Conservation (phyloP, 2,113 vertebrate species). For the Actinemys pallida region DNA sequence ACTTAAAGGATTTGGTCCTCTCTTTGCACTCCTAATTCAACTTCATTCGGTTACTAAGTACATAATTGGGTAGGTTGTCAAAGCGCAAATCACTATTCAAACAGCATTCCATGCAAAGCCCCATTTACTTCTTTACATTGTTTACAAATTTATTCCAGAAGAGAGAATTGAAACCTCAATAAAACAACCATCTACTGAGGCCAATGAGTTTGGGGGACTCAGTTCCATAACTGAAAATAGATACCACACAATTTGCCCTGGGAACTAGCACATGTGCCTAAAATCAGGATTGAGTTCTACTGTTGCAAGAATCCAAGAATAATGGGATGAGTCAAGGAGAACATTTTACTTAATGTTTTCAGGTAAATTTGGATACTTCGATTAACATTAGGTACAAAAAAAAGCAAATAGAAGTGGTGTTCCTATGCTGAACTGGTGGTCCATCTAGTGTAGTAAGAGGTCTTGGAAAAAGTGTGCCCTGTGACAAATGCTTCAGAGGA, state of each 20-base stretch:
- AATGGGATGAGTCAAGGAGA: background rate
- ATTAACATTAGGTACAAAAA: background rate
- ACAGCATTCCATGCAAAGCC: background rate
- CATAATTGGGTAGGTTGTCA: background rate
- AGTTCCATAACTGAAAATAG: background rate
- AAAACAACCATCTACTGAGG: background rate
- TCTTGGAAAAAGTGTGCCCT: background rate
- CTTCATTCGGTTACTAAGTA: background rate
- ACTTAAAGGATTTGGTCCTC: background rate
- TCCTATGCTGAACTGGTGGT: background rate
- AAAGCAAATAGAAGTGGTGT: background rate
- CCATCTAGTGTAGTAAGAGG: background rate
- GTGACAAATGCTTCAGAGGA: background rate
- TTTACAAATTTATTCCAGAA: fast-evolving
- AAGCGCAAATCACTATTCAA: background rate
- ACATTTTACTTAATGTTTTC: background rate
- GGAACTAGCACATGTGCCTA: background rate
- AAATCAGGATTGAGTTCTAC: background rate
- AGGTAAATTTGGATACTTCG: background rate
- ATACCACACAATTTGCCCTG: background rate
- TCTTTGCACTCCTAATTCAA: background rate
- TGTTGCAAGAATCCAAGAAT: background rate
- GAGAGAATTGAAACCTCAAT: background rate
- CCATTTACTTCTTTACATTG: background rate
- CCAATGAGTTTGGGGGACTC: background rate